Conservation (phyloP, 92 coral and sea anemone species). For the Montipora capitata region DNA sequence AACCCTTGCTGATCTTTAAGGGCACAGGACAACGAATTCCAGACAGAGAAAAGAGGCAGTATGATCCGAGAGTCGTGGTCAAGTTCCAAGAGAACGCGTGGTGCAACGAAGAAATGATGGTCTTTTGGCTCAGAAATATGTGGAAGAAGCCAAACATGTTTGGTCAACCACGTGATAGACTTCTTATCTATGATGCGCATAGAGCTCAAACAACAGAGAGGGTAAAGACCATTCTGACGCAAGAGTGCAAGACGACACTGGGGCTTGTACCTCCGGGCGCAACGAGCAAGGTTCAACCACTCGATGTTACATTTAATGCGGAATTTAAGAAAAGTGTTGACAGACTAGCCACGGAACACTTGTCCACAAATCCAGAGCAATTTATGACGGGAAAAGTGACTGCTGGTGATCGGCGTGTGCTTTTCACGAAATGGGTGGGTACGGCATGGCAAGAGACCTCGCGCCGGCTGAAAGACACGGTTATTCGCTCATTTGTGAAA, state of each 20-base stretch:
- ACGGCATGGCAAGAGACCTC: conserved; percentile 62
- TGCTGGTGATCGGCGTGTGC: conserved; percentile 53
- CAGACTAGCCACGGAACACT: conserved; percentile 52
- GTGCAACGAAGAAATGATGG: conserved; percentile 30
- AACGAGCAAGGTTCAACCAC: conserved; percentile 64
- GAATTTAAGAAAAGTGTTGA: conserved; percentile 62
- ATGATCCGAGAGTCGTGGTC: conserved; percentile 30
- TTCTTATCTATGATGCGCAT: conserved; percentile 31
- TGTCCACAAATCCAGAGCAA: conserved; percentile 43
- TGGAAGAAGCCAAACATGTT: conserved; percentile 32
- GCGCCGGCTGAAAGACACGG: conserved; percentile 60
- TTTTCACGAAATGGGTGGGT: conserved; percentile 58
- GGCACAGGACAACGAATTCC: conserved; percentile 57
- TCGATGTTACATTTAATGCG: conserved; percentile 40
- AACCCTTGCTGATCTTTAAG: conserved; percentile 59
- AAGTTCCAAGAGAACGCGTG: conserved; percentile 30
- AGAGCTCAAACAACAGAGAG: conserved; percentile 16
- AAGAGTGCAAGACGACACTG: conserved; percentile 52
- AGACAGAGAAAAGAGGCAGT: conserved; percentile 44
- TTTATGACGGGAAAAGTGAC: conserved; percentile 50
- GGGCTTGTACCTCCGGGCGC: conserved; percentile 45
- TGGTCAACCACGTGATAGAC: conserved; percentile 27
- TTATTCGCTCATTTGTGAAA: conserved; percentile 48
- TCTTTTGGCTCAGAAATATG: conserved; percentile 44
- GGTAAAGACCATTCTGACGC: no score